Evolutionary conservation across 1,140 invertebrate genomes (phyloP), one percentile per base, ranked within the genome.

Genomic region (Linepithema humile): DNA sequence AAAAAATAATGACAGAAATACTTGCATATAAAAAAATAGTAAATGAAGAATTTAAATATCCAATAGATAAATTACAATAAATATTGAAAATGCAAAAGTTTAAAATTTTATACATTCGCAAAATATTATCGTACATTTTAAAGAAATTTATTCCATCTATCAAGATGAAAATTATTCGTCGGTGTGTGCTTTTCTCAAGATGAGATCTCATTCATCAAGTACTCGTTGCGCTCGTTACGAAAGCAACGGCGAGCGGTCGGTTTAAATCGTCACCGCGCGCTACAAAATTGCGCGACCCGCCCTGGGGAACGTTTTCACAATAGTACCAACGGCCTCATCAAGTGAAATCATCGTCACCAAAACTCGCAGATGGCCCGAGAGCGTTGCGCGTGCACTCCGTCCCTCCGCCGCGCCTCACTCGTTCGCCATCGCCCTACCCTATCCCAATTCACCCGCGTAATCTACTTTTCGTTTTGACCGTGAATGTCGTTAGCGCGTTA

Each of bases 401-500:
- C 87, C 78, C 82, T 85, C 88, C 85, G 84, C 75, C 59, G 62
- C 74, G 35, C 77, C 72, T 60, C 82, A 59, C 70, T 75, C 80
- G 43, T 65, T 50, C 85, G 20, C 83, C 77, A 64, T 85, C 67
- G 78, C 70, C 82, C 83, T 85, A 74, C 60, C 82, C 87, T 88
- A 82, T 88, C 69, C 87, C 88, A 89, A 93, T 91, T 92, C 89
- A 90, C 78, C 80, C 89, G 86, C 89, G 85, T 93, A 93, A 93
- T 93, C 90, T 89, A 91, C 90, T 93, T 88, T 93, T 91, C 89
- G 89, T 90, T 92, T 93, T 90, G 90, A 91, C 91, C 86, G 87
- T 85, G 88, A 94, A 93, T 93, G 91, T 93, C 91, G 92, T 93
- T 93, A 92, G 86, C 90, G 83, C 88, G 90, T 92, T 93, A 92